phyloP scores from a whole-genome alignment of 2,797 vertebrate genomes.

The Peromyscus eremicus region DNA sequence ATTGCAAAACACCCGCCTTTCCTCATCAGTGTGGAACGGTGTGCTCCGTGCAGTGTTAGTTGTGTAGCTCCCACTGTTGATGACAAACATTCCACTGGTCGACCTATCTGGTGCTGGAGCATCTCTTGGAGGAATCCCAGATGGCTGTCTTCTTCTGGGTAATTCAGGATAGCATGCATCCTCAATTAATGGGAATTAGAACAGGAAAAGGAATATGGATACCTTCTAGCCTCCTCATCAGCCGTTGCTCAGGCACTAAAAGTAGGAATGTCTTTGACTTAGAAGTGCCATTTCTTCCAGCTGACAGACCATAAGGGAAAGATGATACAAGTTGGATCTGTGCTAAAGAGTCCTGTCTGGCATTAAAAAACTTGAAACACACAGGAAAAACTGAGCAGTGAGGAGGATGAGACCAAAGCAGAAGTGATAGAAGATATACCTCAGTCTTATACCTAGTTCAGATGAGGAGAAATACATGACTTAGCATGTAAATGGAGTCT shows the following conservation, averaged over 20 bases:
- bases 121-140: background rate
- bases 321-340: background rate
- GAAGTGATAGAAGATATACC: background rate
- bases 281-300: background rate
- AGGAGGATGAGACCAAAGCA: background rate
- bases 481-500: background rate
- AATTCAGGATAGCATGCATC: background rate
- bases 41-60: background rate
- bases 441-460: background rate
- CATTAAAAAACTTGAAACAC: background rate
- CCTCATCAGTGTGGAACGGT: rapidly evolving
- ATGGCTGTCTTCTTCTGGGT: background rate
- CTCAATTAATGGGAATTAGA: background rate
- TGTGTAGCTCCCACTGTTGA: background rate
- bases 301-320: background rate
- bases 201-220: background rate
- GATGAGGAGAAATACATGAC: background rate
- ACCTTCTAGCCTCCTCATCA: background rate
- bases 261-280: background rate
- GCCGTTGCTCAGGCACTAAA: background rate
- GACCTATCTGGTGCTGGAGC: background rate
- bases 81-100: background rate
- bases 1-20: background rate
- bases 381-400: background rate
- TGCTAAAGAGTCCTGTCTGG: background rate